These are phyloP conservation scores for Plodia interpunctella DNA, from an alignment of 1,140 invertebrate genomes.

Conservation along the genomic window DNA sequence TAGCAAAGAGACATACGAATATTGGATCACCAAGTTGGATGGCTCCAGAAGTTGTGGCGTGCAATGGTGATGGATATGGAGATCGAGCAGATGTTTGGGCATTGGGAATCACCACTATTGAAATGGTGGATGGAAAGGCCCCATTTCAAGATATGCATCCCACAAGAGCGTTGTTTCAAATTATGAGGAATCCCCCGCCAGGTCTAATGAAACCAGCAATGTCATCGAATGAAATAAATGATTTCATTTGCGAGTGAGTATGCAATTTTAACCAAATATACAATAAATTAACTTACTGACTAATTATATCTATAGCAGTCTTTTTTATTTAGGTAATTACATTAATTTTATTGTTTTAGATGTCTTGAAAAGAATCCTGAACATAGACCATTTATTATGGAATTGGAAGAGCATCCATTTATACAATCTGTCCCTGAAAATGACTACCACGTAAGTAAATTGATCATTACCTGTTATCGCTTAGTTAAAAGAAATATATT, in stretches of 20 bases:
- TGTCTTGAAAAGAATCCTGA: constrained; percentile 95
- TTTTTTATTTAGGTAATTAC: no score
- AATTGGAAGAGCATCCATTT: constrained; percentile 93
- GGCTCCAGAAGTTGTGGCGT: constrained; percentile 87
- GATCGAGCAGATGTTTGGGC: constrained; percentile 93
- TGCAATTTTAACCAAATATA: no score
- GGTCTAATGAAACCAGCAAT: constrained; percentile 83
- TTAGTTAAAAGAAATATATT: background rate
- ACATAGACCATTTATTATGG: constrained; percentile 89
- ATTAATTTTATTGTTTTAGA: constrained; percentile 69
- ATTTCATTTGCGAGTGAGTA: constrained; percentile 89
- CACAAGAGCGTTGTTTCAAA: constrained; percentile 90
- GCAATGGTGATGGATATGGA: constrained; percentile 78
- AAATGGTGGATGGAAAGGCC: constrained; percentile 91
- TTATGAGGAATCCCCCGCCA: constrained; percentile 91
- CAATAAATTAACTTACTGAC: no score
- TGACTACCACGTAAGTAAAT: constrained; percentile 82
- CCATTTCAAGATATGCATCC: constrained; percentile 92
- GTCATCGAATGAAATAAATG: constrained; percentile 88
- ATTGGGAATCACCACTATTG: constrained; percentile 93
- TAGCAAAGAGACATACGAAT: constrained; percentile 83
- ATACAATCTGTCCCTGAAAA: constrained; percentile 84
- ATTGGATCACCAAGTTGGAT: constrained; percentile 95
- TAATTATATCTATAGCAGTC: no score
- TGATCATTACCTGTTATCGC: background rate